Evolutionary conservation across 2,888 invertebrate genomes (phyloP), one percentile per base, ranked within the genome.

Genomic region (Ariolimax columbianus): DNA sequence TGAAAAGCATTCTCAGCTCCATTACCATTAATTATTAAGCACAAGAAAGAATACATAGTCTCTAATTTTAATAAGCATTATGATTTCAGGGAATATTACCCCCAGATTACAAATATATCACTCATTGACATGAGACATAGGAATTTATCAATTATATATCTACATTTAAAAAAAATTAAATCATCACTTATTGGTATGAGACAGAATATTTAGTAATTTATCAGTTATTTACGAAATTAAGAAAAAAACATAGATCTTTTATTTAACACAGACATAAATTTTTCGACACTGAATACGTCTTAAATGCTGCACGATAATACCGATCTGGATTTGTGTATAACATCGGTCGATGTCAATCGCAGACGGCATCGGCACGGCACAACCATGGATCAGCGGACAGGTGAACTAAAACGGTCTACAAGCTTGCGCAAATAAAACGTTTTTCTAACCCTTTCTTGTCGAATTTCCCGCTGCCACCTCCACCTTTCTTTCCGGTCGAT

Each of bases 401-500:
- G 68, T 40, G 83, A 51, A 77, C 75, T 83, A 83, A 80, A 68
- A 83, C 75, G 73, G 73, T 75, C 43, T 80, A 86, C 73, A 63
- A 80, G 36, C 78, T 82, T 80, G 51, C 81, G 84, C 80, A 86
- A 82, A 77, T 66, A 55, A 70, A 80, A 83, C 38, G 51, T 82
- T 83, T 80, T 82, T 47, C 83, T 82, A 81, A 84, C 84, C 84
- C 83, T 77, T 82, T 82, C 82, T 78, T 85, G 77, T 80, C 83
- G 72, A 83, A 86, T 82, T 87, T 87, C 68, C 87, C 87, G 72
- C 87, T 84, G 85, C 88, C 86, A 83, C 89, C 89, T 83, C 81
- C 85, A 66, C 88, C 86, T 77, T 85, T 89, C 86, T 89, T 89
- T 83, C 91, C 91, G 81, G 90, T 91, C 36, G 91, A 91, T 84